phyloP scores from a whole-genome alignment of 1,140 invertebrate species.

The Calliphora vicina region DNA sequence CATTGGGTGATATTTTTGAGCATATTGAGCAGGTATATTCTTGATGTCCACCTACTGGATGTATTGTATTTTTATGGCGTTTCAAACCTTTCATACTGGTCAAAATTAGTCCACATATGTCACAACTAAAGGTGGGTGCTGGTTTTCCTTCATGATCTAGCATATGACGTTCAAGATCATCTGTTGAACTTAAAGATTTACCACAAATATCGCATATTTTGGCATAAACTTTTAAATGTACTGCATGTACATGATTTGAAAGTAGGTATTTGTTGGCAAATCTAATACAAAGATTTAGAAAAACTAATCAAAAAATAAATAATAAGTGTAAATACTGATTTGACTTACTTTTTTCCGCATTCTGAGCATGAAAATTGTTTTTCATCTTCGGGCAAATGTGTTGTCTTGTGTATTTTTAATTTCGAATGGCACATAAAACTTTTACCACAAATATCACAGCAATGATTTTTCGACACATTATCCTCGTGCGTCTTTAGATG shows the following conservation, averaged over 20 bases:
- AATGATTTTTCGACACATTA: not conserved
- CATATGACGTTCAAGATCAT: constrained; percentile 50
- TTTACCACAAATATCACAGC: constrained; percentile 1
- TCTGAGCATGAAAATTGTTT: constrained; percentile 20
- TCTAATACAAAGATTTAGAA: constrained; percentile 6
- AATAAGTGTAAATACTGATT: not conserved
- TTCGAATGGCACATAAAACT: not conserved
- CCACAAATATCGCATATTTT: constrained; percentile 60
- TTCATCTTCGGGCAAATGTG: constrained; percentile 27
- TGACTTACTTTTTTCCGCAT: constrained; percentile 33
- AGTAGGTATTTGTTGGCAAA: constrained; percentile 44
- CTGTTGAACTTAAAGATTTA: constrained; percentile 48
- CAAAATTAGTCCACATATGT: constrained; percentile 56
- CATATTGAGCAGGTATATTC: constrained; percentile 52
- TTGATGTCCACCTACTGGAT: constrained; percentile 48
- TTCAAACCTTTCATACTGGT: constrained; percentile 57
- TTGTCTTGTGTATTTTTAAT: constrained; percentile 4
- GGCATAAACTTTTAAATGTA: constrained; percentile 54
- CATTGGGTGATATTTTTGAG: constrained; percentile 57
- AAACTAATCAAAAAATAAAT: not conserved
- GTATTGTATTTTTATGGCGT: constrained; percentile 54
- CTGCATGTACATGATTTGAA: constrained; percentile 51
- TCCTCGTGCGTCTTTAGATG: not conserved
- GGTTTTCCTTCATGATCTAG: constrained; percentile 47
- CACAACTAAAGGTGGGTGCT: constrained; percentile 43